These are phyloP conservation scores for Leptodactylus fallax DNA, from an alignment of 2,797 vertebrate genomes.

Conservation along the genomic window DNA sequence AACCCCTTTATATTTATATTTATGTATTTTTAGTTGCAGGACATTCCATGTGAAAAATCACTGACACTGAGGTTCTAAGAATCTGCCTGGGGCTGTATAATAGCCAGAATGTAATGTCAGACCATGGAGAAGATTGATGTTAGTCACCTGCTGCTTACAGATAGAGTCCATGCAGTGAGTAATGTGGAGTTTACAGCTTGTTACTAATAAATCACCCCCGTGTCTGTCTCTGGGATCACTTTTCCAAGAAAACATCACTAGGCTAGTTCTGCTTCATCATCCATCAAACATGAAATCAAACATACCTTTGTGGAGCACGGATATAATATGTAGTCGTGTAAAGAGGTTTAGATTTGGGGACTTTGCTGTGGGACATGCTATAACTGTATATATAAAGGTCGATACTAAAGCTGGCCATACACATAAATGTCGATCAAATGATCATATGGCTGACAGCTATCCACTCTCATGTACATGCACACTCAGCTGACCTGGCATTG, in stretches of 20 bases:
- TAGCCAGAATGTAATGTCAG: constrained; percentile 53
- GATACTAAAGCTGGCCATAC: too few species aligned
- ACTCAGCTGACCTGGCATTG: too few species aligned
- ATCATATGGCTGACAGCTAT: too few species aligned
- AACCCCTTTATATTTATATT: too few species aligned
- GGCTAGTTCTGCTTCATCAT: background rate
- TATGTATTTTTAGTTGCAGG: background rate
- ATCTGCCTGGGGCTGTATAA: background rate
- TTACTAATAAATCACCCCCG: constrained; percentile 43
- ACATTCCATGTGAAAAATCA: background rate
- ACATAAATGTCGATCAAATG: too few species aligned
- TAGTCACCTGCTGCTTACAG: constrained; percentile 44
- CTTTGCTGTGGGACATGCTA: too few species aligned
- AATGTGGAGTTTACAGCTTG: constrained; percentile 34
- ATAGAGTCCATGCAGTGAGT: constrained; percentile 23
- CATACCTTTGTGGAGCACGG: background rate
- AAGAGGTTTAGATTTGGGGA: background rate
- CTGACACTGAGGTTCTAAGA: constrained; percentile 16
- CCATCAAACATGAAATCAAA: background rate
- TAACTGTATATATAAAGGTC: too few species aligned
- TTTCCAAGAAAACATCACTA: constrained; percentile 57
- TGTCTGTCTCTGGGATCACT: constrained; percentile 18
- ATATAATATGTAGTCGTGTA: background rate
- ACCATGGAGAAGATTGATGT: constrained; percentile 53
- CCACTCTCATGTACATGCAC: too few species aligned